Conservation (phyloP, 2,888 invertebrate species). For the Lobophora halterata region DNA sequence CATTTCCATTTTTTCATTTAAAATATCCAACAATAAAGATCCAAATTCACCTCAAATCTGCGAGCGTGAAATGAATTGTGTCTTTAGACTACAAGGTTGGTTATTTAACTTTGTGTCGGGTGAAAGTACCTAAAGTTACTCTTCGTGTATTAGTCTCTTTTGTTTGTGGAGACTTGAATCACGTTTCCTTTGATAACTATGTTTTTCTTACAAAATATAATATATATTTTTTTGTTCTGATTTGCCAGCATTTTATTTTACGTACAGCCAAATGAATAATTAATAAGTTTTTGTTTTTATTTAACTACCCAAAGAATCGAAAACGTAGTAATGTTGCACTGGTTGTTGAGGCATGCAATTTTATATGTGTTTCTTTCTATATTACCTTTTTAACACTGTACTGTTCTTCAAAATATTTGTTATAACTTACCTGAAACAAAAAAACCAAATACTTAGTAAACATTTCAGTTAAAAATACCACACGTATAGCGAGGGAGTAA, state of each 20-base stretch:
- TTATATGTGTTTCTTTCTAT: background rate
- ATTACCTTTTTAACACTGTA: constrained; percentile 7
- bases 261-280: no score
- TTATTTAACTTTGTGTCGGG: constrained; percentile 28
- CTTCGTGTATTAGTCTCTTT: constrained; percentile 16
- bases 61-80: constrained; percentile 17
- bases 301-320: no score
- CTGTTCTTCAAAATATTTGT: background rate
- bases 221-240: background rate
- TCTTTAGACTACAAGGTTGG: constrained; percentile 22
- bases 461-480: background rate
- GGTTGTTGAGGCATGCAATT: background rate
- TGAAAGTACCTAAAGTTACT: constrained; percentile 22
- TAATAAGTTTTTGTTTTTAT: no score
- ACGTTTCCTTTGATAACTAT: no score
- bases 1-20: constrained; percentile 12
- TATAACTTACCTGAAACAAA: constrained; percentile 52
- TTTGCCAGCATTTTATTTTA: no score
- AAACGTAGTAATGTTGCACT: no score
- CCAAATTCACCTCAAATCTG: constrained; percentile 2
- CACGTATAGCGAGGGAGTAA: background rate
- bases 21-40: constrained; percentile 15
- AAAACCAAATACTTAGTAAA: constrained; percentile 22
- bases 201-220: constrained; percentile 3
- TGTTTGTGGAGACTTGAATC: constrained; percentile 9